Percentiles rank a stretch among this genome's conserved stretches.
These are phyloP conservation scores for Leucophenga montana DNA, from an alignment of 2,888 invertebrate species.

Conservation along the genomic window DNA sequence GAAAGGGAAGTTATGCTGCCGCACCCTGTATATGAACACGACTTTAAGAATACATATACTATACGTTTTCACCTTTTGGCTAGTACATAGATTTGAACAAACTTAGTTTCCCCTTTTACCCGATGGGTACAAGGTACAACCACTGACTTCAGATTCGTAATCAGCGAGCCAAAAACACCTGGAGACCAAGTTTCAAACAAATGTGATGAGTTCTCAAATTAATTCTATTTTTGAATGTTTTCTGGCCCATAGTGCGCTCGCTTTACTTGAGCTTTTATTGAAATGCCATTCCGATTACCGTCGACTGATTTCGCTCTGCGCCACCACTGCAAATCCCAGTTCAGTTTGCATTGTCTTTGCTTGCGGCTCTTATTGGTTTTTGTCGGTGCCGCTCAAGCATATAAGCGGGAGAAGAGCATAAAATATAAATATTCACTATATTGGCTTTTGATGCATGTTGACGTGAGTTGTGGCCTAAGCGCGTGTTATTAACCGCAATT, in stretches of 20 bases:
- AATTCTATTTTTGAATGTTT: too few relatives aligned
- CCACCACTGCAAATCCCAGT: slow-evolving; percentile 1
- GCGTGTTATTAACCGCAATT: slow-evolving; percentile 68
- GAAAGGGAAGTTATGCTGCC: too few relatives aligned
- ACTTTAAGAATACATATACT: too few relatives aligned
- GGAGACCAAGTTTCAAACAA: too few relatives aligned
- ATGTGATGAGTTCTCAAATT: too few relatives aligned
- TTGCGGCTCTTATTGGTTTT: slow-evolving; percentile 37
- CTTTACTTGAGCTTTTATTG: neutral
- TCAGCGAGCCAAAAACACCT: too few relatives aligned
- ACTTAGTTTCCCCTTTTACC: too few relatives aligned
- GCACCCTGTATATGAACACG: too few relatives aligned
- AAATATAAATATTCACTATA: slow-evolving; percentile 72
- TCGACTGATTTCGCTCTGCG: slow-evolving; percentile 16
- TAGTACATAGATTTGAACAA: neutral
- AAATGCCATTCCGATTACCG: slow-evolving; percentile 1
- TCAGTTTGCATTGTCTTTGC: slow-evolving; percentile 22
- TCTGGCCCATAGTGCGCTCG: neutral
- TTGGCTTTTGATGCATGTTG: slow-evolving; percentile 70
- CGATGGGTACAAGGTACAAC: too few relatives aligned
- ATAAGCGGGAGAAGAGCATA: slow-evolving; percentile 1
- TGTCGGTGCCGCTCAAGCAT: neutral
- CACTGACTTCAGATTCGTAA: too few relatives aligned
- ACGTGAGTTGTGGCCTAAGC: slow-evolving; percentile 72
- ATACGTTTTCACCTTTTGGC: too few relatives aligned